phyloP scores from a whole-genome alignment of 2,113 vertebrate species.

The Zapus hudsonius region DNA sequence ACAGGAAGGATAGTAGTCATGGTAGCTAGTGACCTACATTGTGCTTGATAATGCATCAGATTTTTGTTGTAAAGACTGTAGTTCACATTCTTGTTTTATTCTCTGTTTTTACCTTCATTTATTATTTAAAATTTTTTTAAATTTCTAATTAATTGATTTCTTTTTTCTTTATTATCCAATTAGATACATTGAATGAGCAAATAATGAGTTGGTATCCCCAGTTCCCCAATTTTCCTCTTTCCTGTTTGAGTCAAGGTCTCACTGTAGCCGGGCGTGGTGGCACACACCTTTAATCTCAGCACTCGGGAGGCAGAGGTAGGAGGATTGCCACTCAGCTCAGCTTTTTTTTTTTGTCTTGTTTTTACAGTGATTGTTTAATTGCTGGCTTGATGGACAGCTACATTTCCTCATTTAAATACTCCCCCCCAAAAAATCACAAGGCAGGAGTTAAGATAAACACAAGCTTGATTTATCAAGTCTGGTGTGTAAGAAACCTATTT shows the following conservation, averaged over 20 bases:
- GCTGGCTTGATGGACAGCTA: not conserved
- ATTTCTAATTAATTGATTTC: too few relatives aligned
- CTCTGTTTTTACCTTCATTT: not conserved
- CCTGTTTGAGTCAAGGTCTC: too few relatives aligned
- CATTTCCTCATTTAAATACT: constrained; percentile 43
- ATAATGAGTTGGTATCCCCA: too few relatives aligned
- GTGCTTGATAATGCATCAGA: constrained; percentile 41
- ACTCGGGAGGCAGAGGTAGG: too few relatives aligned
- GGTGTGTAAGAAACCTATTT: constrained; percentile 4
- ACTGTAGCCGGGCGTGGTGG: too few relatives aligned
- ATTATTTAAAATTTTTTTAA: too few relatives aligned
- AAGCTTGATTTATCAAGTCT: constrained; percentile 2
- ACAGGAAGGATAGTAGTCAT: constrained; percentile 4
- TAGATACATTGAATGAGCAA: too few relatives aligned
- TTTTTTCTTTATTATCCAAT: too few relatives aligned
- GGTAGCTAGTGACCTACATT: not conserved
- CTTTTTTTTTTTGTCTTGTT: too few relatives aligned
- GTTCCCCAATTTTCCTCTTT: too few relatives aligned
- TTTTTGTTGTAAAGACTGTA: constrained; percentile 23
- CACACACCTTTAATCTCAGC: too few relatives aligned
- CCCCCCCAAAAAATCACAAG: not conserved
- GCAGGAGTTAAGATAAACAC: not conserved
- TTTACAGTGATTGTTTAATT: constrained; percentile 6
- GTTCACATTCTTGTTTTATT: not conserved
- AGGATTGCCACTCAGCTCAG: too few relatives aligned